Conservation (phyloP, 2,113 vertebrate species). For the Anhinga anhinga region DNA sequence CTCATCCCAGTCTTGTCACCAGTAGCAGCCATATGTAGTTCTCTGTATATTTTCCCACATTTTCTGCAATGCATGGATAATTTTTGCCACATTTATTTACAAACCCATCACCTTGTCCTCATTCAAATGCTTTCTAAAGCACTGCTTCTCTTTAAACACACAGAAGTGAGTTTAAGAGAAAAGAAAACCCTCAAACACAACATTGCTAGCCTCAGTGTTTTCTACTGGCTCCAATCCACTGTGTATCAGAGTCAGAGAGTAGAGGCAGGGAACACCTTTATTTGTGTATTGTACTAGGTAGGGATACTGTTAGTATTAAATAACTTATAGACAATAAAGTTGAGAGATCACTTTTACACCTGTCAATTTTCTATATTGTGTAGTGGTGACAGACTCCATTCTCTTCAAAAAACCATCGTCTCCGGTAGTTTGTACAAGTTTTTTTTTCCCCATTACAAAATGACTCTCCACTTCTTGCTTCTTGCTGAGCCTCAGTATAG, state of each 20-base stretch:
- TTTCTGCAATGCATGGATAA: not conserved
- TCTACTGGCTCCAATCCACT: not conserved
- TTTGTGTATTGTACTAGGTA: not conserved
- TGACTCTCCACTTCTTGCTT: conserved; percentile 36
- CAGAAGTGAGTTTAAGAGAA: not conserved
- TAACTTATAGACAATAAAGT: not conserved
- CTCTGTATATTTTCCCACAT: not conserved
- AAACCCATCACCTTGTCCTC: not conserved
- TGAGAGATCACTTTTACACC: not conserved
- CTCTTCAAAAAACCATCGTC: not conserved
- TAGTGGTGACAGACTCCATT: not conserved
- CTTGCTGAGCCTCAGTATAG: conserved; percentile 29
- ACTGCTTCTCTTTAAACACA: not conserved
- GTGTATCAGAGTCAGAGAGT: not conserved
- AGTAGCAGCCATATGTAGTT: not conserved
- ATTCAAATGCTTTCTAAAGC: not conserved
- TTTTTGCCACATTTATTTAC: not conserved
- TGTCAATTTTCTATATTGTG: not conserved
- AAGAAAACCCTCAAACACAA: not conserved
- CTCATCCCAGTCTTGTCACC: not conserved
- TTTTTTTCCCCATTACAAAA: conserved; percentile 7
- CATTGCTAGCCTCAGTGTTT: not conserved
- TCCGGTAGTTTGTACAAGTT: not conserved
- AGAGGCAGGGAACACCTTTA: not conserved
- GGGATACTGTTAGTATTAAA: not conserved